Evolutionary conservation across 2,797 vertebrate genomes (phyloP).

Genomic region (Channa striata): DNA sequence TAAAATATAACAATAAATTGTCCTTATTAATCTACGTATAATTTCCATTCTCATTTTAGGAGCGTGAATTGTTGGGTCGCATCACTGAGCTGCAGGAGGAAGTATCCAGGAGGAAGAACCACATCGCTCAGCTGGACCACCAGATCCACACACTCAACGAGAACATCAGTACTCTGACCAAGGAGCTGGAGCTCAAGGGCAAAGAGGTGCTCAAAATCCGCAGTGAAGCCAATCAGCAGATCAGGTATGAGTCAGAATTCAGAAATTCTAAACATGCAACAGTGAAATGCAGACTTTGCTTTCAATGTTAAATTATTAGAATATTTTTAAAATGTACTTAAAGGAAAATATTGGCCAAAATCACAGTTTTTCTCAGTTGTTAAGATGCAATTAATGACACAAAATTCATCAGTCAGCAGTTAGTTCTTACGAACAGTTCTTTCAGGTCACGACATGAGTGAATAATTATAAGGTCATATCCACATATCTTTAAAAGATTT

Average conservation of each 20-base stretch:
- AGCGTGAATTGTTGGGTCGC: constrained; percentile 90
- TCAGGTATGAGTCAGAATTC: constrained; percentile 83
- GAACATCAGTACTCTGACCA: constrained; percentile 94
- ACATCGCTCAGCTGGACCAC: constrained; percentile 94
- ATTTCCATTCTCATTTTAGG: constrained; percentile 76
- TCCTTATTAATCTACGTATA: not conserved
- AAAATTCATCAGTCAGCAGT: too few relatives aligned
- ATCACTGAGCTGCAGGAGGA: constrained; percentile 94
- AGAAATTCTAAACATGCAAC: not conserved
- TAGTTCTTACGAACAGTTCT: too few relatives aligned
- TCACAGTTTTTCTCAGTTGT: too few relatives aligned
- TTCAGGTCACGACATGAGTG: too few relatives aligned
- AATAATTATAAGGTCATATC: too few relatives aligned
- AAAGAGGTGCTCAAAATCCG: constrained; percentile 98
- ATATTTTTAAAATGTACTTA: not conserved
- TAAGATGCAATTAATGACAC: too few relatives aligned
- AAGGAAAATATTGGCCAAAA: too few relatives aligned
- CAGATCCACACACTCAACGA: constrained; percentile 96
- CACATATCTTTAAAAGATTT: too few relatives aligned
- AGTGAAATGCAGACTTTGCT: not conserved
- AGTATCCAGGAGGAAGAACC: constrained; percentile 91
- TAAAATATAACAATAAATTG: too few relatives aligned
- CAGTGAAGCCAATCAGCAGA: constrained; percentile 97
- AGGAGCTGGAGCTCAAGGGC: constrained; percentile 96
- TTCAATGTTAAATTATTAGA: not conserved